A percentile compares a stretch with the other conserved stretches of the same genome.
phyloP scores from a whole-genome alignment of 2,113 vertebrate species.

The Casuarius casuarius region DNA sequence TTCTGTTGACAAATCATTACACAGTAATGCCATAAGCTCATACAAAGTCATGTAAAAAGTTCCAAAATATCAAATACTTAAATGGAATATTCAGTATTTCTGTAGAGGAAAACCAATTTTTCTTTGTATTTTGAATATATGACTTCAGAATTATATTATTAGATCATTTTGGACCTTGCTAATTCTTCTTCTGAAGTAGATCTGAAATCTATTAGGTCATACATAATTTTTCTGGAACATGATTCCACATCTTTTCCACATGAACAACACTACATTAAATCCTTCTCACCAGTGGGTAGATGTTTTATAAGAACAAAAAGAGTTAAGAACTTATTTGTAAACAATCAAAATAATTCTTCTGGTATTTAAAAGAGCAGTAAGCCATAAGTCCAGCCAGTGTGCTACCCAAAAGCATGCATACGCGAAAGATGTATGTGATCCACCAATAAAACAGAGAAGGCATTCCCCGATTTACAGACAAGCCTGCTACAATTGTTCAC shows the following conservation, averaged over 20 bases:
- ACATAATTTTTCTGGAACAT: background rate
- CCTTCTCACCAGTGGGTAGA: background rate
- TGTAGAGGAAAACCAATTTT: background rate
- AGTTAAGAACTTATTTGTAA: background rate
- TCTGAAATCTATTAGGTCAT: background rate
- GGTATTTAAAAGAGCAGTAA: background rate
- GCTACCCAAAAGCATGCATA: too few species aligned
- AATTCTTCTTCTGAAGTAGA: background rate
- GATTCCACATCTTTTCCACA: background rate
- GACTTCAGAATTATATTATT: background rate
- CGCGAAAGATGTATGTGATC: too few species aligned
- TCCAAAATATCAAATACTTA: background rate
- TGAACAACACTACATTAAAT: background rate
- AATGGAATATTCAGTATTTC: background rate
- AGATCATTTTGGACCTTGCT: background rate
- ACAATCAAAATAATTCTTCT: background rate
- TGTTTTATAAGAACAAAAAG: background rate
- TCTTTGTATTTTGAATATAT: background rate
- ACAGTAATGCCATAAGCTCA: background rate
- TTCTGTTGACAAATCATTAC: background rate
- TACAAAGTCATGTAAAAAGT: background rate
- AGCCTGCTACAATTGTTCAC: background rate
- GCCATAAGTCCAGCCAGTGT: background rate
- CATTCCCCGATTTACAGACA: background rate
- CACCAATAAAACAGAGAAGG: background rate